Percentiles rank a stretch among this genome's conserved stretches.
Conservation (phyloP, 1,140 invertebrate genomes). For the Lepidurus arcticus region DNA sequence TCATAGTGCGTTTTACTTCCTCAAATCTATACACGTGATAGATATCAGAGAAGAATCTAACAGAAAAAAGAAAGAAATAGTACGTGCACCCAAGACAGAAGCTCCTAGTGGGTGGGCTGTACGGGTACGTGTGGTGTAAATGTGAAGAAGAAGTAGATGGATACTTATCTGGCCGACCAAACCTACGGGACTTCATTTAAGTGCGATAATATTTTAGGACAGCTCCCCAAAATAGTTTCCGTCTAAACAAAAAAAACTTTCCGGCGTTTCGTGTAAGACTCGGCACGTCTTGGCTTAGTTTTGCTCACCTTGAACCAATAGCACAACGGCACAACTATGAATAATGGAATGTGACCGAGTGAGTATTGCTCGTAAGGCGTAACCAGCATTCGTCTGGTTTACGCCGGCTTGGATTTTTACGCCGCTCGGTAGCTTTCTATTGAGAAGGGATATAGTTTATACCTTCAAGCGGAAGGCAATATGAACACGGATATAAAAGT, state of each 20-base stretch:
- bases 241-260: slow-evolving; percentile 40
- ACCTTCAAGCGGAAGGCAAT: slow-evolving; percentile 72
- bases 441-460: slow-evolving; percentile 47
- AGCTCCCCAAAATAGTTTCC: slow-evolving; percentile 65
- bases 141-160: slow-evolving; percentile 73
- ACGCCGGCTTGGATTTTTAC: no score
- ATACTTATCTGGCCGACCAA: slow-evolving; percentile 61
- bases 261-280: no score
- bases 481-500: slow-evolving; percentile 82
- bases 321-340: no score
- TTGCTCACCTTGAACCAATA: no score
- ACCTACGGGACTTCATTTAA: slow-evolving; percentile 78
- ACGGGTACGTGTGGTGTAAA: slow-evolving; percentile 92
- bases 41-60: slow-evolving; percentile 70
- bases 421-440: no score
- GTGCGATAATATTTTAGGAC: slow-evolving; percentile 69
- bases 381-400: no score
- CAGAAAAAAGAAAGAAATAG: slow-evolving; percentile 73
- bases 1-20: slow-evolving; percentile 42
- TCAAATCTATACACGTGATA: slow-evolving; percentile 76
- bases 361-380: no score
- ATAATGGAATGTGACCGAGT: no score
- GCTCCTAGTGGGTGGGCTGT: slow-evolving; percentile 80
- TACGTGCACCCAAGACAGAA: slow-evolving; percentile 79
- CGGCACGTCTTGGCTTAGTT: no score